phyloP scores from a whole-genome alignment of 2,888 invertebrate species.

The Gasteruption jaculator region DNA sequence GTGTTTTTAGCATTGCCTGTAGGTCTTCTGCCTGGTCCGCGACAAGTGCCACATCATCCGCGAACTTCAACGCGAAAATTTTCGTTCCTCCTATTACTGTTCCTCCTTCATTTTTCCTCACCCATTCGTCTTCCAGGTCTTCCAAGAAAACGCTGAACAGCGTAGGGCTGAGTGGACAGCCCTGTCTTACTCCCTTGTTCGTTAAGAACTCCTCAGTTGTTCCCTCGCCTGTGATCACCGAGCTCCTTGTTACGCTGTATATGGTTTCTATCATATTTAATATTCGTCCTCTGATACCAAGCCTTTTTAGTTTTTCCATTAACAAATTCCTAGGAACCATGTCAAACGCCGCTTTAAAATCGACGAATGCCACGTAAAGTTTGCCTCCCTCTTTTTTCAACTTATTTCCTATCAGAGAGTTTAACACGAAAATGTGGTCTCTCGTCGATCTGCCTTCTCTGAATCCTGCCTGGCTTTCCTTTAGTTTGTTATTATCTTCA shows the following conservation, averaged over 20 bases:
- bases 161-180: conserved; percentile 20
- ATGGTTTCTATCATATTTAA: conserved; percentile 10
- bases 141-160: conserved; percentile 21
- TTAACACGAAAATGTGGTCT: too few species aligned
- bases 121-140: conserved; percentile 13
- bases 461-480: conserved; percentile 22
- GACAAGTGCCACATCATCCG: conserved; percentile 14
- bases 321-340: conserved; percentile 14
- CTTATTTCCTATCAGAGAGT: conserved; percentile 17
- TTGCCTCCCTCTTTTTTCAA: conserved; percentile 10
- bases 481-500: conserved; percentile 13
- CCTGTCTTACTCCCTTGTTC: conserved; percentile 19
- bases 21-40: conserved; percentile 12
- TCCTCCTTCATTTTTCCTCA: conserved; percentile 12
- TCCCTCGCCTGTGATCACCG: conserved; percentile 15
- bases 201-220: conserved; percentile 16
- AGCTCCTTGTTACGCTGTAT: conserved; percentile 14
- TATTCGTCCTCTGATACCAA: conserved; percentile 8
- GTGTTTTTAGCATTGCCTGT: conserved; percentile 9
- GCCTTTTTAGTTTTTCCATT: conserved; percentile 7
- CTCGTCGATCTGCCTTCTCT: conserved; percentile 15
- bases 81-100: conserved; percentile 11
- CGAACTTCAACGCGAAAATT: conserved; percentile 14
- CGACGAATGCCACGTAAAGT: conserved; percentile 13
- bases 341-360: conserved; percentile 21